Percentiles rank a stretch among this genome's conserved stretches.
phyloP scores from a whole-genome alignment of 1,140 invertebrate species.

The Rhagoletis zephyria region DNA sequence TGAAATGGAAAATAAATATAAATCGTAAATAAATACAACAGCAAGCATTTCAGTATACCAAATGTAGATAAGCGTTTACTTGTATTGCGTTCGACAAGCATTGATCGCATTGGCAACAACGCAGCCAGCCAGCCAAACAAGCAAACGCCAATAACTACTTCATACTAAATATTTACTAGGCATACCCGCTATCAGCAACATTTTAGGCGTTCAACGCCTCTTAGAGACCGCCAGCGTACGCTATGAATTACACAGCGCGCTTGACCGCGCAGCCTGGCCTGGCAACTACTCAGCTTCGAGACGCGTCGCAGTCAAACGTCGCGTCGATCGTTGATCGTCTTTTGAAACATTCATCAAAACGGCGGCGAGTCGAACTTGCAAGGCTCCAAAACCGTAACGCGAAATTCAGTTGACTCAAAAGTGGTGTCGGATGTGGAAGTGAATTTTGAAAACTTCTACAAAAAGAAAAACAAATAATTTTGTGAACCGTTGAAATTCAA shows the following conservation, averaged over 20 bases:
- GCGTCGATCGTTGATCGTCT: conserved; percentile 30
- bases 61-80: neutral
- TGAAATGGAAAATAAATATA: neutral
- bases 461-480: conserved; percentile 51
- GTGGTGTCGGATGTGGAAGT: conserved; percentile 68
- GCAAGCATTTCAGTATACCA: neutral
- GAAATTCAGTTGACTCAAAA: conserved; percentile 69
- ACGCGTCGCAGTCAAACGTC: neutral
- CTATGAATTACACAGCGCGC: neutral
- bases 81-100: neutral
- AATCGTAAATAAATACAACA: conserved; percentile 14
- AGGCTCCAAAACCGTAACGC: conserved; percentile 68
- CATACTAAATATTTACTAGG: neutral
- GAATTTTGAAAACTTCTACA: conserved; percentile 54
- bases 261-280: neutral
- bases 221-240: neutral
- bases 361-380: conserved; percentile 62
- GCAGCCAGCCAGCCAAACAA: neutral
- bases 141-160: neutral
- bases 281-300: neutral
- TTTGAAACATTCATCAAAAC: neutral
- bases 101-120: neutral
- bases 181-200: neutral
- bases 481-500: conserved; percentile 30
- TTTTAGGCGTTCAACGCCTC: neutral